Evolutionary conservation across 2,888 invertebrate genomes (phyloP).

Genomic region (Lydus trimaculatus): DNA sequence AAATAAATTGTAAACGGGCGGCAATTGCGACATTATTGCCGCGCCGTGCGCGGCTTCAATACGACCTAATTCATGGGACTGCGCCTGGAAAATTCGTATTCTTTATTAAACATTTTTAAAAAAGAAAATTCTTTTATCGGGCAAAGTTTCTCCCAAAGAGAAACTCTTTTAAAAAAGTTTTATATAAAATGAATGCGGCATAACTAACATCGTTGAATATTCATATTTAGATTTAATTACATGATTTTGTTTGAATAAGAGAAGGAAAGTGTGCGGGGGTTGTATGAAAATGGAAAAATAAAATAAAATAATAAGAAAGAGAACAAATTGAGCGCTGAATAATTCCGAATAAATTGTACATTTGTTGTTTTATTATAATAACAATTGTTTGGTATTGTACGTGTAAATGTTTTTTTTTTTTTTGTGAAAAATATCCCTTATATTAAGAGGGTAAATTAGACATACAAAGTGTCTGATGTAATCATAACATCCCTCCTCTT

Average conservation of each 20-base stretch:
- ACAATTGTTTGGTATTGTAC: background rate
- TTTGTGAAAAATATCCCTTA: background rate
- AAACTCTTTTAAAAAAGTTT: slow-evolving; percentile 33
- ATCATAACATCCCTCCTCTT: slow-evolving; percentile 2
- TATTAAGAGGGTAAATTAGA: slow-evolving; percentile 2
- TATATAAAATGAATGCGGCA: slow-evolving; percentile 33
- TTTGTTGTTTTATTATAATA: background rate
- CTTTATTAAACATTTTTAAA: slow-evolving; percentile 36
- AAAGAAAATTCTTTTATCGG: slow-evolving; percentile 32
- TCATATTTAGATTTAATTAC: slow-evolving; percentile 31
- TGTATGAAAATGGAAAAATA: background rate
- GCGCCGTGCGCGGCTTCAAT: slow-evolving; percentile 40
- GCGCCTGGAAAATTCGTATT: slow-evolving; percentile 37
- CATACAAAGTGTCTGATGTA: slow-evolving; percentile 4
- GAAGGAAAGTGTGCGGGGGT: background rate
- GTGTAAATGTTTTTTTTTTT: background rate
- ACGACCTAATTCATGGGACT: slow-evolving; percentile 34
- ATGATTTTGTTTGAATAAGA: slow-evolving; percentile 27
- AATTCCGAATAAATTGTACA: background rate
- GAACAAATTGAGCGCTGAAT: no score
- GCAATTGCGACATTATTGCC: slow-evolving; percentile 34
- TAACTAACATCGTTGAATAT: slow-evolving; percentile 40
- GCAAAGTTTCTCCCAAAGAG: slow-evolving; percentile 23
- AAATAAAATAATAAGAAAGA: no score
- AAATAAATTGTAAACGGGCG: slow-evolving; percentile 29